These are phyloP conservation scores for Pseudococcus jackbeardsleyi DNA, from an alignment of 2,888 invertebrate species.

Conservation along the genomic window DNA sequence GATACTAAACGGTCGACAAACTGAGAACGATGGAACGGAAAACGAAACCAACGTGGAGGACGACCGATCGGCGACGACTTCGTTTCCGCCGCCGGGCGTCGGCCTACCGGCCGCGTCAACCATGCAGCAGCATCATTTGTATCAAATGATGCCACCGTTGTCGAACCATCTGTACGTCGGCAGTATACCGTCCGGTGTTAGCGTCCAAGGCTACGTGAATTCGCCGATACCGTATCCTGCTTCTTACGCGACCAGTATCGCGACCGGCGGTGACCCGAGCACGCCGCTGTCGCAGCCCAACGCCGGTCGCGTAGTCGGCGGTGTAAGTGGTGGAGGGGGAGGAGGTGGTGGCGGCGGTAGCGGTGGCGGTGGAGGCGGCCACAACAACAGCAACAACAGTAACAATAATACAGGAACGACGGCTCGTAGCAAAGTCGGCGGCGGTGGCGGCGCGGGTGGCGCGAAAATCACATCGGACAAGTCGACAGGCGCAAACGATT, in stretches of 20 bases:
- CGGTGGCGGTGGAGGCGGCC: background rate
- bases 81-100: slow-evolving; percentile 53
- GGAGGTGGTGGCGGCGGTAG: background rate
- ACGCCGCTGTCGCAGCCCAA: background rate
- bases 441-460: background rate
- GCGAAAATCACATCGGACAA: background rate
- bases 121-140: slow-evolving; percentile 60
- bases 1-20: slow-evolving; percentile 56
- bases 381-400: background rate
- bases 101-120: slow-evolving; percentile 29
- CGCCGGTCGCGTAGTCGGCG: background rate
- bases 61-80: slow-evolving; percentile 2
- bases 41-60: slow-evolving; percentile 36
- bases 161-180: slow-evolving; percentile 55
- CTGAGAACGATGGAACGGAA: slow-evolving; percentile 59
- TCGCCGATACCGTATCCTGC: slow-evolving; percentile 59
- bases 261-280: background rate
- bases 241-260: slow-evolving; percentile 1
- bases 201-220: slow-evolving; percentile 48
- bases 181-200: slow-evolving; percentile 52
- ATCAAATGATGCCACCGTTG: slow-evolving; percentile 60
- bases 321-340: background rate
- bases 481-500: background rate
- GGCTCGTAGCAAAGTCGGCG: background rate
- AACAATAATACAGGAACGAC: background rate